A percentile compares a stretch with the other conserved stretches of the same genome.
Evolutionary conservation across 2,113 vertebrate species (phyloP).

Genomic region (Dasypus novemcinctus): DNA sequence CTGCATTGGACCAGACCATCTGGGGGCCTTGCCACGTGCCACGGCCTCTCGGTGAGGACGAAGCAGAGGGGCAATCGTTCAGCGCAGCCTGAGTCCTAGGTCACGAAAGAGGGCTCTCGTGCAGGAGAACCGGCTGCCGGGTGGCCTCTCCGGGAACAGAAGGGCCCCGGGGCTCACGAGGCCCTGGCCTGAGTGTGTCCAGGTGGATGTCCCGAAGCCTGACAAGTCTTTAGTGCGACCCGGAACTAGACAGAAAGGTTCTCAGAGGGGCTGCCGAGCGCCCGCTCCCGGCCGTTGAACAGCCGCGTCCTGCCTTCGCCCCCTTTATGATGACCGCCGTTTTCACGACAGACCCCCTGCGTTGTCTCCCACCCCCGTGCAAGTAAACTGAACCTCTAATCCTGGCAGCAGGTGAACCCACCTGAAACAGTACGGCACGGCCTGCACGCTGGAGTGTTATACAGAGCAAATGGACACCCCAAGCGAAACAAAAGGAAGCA

Average conservation of each 20-base stretch:
- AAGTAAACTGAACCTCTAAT: background rate
- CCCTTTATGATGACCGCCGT: background rate
- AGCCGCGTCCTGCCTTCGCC: background rate
- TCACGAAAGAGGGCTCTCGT: accelerated
- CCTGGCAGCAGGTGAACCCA: background rate
- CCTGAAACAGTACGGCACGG: accelerated
- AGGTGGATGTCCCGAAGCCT: background rate
- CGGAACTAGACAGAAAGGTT: background rate
- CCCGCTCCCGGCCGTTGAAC: background rate
- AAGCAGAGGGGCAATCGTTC: background rate
- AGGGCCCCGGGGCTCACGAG: background rate
- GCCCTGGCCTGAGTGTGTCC: background rate
- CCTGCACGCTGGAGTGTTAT: background rate
- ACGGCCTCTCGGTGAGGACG: background rate
- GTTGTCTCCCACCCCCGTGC: too few species aligned
- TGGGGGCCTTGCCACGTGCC: background rate
- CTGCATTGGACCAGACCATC: background rate
- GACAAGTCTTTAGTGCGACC: background rate
- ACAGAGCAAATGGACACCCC: background rate
- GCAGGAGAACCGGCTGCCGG: background rate
- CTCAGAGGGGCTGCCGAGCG: background rate
- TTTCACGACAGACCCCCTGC: background rate
- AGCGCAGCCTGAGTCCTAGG: background rate
- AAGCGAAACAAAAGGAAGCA: background rate
- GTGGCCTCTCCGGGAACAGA: background rate